A percentile compares a stretch with the other conserved stretches of the same genome.
phyloP scores from a whole-genome alignment of 2,888 invertebrate species.

The Dimorphilus gyrociliatus region DNA sequence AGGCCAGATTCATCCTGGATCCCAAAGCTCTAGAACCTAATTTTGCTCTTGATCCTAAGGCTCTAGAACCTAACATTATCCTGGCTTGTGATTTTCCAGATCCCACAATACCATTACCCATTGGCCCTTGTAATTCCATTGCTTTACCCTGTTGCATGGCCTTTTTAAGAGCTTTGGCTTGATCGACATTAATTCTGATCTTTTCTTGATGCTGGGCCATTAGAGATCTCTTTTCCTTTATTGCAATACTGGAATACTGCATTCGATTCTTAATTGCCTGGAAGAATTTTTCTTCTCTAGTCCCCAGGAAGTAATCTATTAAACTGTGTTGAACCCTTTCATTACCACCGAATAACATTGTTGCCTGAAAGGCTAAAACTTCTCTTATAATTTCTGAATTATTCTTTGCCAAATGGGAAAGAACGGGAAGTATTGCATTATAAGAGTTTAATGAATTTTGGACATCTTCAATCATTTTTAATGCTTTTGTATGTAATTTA shows the following conservation, averaged over 20 bases:
- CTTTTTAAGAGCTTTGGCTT: constrained; percentile 23
- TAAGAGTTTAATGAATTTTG: constrained; percentile 24
- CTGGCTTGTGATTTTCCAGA: too few relatives aligned
- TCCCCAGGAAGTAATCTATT: constrained; percentile 12
- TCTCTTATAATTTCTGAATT: constrained; percentile 12
- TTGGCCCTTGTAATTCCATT: too few relatives aligned
- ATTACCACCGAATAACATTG: constrained; percentile 3
- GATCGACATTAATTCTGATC: constrained; percentile 25
- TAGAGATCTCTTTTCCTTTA: constrained; percentile 1
- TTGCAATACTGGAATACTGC: not conserved
- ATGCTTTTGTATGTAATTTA: constrained; percentile 7
- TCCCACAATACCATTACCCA: too few relatives aligned
- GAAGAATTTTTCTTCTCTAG: constrained; percentile 5
- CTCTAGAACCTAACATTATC: too few relatives aligned
- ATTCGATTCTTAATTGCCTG: not conserved
- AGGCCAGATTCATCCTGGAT: too few relatives aligned
- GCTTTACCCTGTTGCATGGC: constrained; percentile 23
- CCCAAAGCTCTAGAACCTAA: too few relatives aligned
- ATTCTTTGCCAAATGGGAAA: constrained; percentile 24
- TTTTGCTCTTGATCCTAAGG: too few relatives aligned
- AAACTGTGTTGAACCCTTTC: constrained; percentile 18
- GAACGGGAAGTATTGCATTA: constrained; percentile 19
- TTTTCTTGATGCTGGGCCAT: constrained; percentile 15
- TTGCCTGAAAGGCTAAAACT: not conserved
- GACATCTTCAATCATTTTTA: constrained; percentile 16